These are phyloP conservation scores for Hemithea aestivaria DNA, from an alignment of 2,888 invertebrate genomes.

Conservation along the genomic window DNA sequence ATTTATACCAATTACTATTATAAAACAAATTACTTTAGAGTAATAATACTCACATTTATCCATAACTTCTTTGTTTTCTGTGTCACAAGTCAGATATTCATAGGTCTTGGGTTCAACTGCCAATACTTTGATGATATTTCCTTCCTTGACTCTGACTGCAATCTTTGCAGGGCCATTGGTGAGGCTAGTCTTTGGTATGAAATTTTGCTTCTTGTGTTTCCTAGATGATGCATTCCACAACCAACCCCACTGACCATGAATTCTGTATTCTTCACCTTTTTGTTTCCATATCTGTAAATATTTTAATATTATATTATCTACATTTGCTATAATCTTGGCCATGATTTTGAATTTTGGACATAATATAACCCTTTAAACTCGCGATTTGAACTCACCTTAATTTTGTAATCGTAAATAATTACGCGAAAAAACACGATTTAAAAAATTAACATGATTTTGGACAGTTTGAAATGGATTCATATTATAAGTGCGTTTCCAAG, in stretches of 20 bases:
- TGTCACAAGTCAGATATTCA: conserved; percentile 82
- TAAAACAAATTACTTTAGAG: not conserved
- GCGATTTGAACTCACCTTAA: too few species aligned
- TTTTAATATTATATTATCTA: conserved; percentile 4
- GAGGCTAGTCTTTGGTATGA: conserved; percentile 45
- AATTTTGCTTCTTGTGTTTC: conserved; percentile 72
- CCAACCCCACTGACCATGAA: conserved; percentile 99
- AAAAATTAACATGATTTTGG: too few species aligned
- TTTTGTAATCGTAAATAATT: too few species aligned
- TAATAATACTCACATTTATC: conserved; percentile 56
- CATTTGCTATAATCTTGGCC: too few species aligned
- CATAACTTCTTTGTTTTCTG: conserved; percentile 63
- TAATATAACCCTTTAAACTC: too few species aligned
- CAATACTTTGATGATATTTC: conserved; percentile 84
- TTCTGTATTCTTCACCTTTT: conserved; percentile 98
- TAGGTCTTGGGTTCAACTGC: conserved; percentile 89
- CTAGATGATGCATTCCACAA: conserved; percentile 90
- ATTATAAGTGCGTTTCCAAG: too few species aligned
- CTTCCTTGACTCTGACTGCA: conserved; percentile 87
- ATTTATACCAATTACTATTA: not conserved
- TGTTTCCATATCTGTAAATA: conserved; percentile 89
- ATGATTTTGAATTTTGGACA: too few species aligned
- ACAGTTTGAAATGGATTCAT: too few species aligned
- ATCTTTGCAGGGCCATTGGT: conserved; percentile 85
- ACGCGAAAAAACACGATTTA: too few species aligned